Conservation (phyloP, 2,888 invertebrate genomes). For the Yponomeuta plumbellus region DNA sequence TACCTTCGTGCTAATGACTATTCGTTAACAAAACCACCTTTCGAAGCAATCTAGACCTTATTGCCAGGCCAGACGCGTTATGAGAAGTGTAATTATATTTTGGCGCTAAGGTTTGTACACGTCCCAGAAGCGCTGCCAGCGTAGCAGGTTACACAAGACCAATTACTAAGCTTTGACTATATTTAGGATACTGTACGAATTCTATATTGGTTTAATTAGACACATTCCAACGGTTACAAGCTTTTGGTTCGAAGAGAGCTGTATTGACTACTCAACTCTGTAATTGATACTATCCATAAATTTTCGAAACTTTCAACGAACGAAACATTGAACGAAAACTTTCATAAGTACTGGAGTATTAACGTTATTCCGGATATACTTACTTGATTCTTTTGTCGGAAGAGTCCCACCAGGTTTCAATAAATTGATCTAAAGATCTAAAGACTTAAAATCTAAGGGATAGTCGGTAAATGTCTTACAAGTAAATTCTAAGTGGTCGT, state of each 20-base stretch:
- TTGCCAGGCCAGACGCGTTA: not conserved
- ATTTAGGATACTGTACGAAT: not conserved
- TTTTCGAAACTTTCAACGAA: too few species aligned
- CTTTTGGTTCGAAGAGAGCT: not conserved
- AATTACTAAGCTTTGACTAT: constrained; percentile 7
- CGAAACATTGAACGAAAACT: too few species aligned
- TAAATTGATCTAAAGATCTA: too few species aligned
- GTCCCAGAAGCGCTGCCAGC: not conserved
- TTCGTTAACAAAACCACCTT: not conserved
- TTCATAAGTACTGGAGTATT: too few species aligned
- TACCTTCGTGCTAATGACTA: constrained; percentile 5
- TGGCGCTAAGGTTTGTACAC: not conserved
- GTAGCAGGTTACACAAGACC: not conserved
- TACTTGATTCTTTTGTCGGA: too few species aligned
- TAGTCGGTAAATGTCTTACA: too few species aligned
- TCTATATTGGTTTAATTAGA: not conserved
- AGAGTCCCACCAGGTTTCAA: too few species aligned
- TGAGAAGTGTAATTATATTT: not conserved
- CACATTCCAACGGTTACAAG: not conserved
- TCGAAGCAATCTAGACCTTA: not conserved
- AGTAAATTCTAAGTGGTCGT: too few species aligned
- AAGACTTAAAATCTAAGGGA: too few species aligned
- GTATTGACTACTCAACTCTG: too few species aligned
- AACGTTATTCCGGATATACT: too few species aligned
- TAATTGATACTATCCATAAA: too few species aligned